phyloP scores from a whole-genome alignment of 2,113 vertebrate genomes.

The Turnix velox region DNA sequence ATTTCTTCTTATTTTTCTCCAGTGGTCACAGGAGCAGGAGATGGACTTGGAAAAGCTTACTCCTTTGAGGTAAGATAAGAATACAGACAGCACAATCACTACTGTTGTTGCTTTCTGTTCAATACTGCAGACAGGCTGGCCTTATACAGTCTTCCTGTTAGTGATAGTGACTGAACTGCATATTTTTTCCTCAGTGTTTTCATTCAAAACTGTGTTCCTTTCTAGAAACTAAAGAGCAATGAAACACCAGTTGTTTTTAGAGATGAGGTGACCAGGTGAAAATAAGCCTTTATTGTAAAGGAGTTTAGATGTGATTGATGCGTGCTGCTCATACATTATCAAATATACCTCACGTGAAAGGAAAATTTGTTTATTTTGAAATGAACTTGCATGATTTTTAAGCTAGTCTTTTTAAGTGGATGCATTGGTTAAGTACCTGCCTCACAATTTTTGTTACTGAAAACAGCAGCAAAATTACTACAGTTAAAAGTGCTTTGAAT shows the following conservation, averaged over 20 bases:
- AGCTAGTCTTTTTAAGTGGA: neutral
- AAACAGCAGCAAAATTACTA: neutral
- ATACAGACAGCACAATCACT: neutral
- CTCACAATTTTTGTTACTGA: neutral
- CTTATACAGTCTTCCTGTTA: neutral
- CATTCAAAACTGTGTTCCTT: neutral
- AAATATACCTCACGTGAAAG: neutral
- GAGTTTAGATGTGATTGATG: neutral
- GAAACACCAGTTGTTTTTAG: neutral
- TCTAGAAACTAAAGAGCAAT: neutral
- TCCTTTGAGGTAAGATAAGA: slow-evolving; percentile 79
- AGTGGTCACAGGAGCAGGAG: slow-evolving; percentile 88
- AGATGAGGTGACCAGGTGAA: neutral
- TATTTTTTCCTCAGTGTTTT: neutral
- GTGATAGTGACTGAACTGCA: neutral
- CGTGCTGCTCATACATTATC: neutral
- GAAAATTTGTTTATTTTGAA: neutral
- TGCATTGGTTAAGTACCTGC: neutral
- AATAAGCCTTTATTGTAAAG: neutral
- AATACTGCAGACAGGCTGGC: neutral
- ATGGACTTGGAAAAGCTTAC: slow-evolving; percentile 86
- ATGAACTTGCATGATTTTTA: neutral
- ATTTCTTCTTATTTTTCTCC: neutral
- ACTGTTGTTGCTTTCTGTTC: neutral
- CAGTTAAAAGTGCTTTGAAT: neutral